These are phyloP conservation scores for Deladenus siricidicola DNA, from an alignment of 2,888 invertebrate species.

Conservation along the genomic window DNA sequence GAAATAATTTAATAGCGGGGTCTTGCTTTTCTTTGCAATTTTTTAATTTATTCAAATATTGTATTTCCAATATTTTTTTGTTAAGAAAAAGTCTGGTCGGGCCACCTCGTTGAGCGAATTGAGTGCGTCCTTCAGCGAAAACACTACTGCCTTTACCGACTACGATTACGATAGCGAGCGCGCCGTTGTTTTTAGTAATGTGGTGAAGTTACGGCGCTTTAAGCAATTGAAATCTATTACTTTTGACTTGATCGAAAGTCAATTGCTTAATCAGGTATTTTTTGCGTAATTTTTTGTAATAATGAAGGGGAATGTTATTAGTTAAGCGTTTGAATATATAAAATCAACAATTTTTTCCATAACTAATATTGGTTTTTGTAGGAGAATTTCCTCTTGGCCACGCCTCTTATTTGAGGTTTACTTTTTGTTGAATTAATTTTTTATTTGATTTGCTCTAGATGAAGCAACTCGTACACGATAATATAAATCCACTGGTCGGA, in stretches of 20 bases:
- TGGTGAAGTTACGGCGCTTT: conserved; percentile 20
- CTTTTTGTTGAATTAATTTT: too few relatives aligned
- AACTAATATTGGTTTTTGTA: too few relatives aligned
- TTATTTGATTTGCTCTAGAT: conserved; percentile 11
- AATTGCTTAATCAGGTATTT: not conserved
- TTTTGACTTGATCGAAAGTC: conserved; percentile 17
- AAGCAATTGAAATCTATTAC: conserved; percentile 23
- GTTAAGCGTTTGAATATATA: too few relatives aligned
- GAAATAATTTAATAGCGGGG: too few relatives aligned
- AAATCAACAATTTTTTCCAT: too few relatives aligned
- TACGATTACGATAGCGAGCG: not conserved
- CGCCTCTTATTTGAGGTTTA: too few relatives aligned
- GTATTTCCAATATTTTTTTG: too few relatives aligned
- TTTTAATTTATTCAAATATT: too few relatives aligned
- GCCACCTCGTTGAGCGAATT: not conserved
- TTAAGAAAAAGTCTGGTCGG: not conserved
- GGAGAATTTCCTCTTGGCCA: too few relatives aligned
- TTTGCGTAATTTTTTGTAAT: too few relatives aligned
- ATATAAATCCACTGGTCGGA: conserved; percentile 21
- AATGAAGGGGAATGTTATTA: too few relatives aligned
- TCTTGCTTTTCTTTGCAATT: too few relatives aligned
- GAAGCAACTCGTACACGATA: conserved; percentile 22
- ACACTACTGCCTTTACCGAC: not conserved
- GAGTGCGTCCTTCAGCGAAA: not conserved
- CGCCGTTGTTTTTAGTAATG: conserved; percentile 18